Conservation (phyloP, 2,888 invertebrate genomes). For the Diachrysia chrysitis region DNA sequence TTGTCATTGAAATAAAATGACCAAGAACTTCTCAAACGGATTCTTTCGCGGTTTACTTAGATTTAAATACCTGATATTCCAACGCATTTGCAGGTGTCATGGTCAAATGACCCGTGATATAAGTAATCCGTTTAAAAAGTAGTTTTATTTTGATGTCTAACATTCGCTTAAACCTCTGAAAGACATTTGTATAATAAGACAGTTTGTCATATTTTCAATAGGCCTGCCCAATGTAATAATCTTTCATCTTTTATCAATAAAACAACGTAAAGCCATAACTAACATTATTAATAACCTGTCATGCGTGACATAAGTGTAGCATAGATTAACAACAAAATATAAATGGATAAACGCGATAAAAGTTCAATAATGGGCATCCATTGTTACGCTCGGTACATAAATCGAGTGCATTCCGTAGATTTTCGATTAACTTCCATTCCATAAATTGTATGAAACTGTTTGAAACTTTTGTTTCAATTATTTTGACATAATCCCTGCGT, state of each 20-base stretch:
- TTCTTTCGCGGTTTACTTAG: too few relatives aligned
- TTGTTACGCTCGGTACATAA: neutral
- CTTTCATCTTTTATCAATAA: neutral
- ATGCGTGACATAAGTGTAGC: neutral
- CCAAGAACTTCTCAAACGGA: too few relatives aligned
- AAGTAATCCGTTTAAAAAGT: too few relatives aligned
- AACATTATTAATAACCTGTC: neutral
- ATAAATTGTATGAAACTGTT: conserved; percentile 5
- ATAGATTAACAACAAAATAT: neutral
- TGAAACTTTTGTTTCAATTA: neutral
- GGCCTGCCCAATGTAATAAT: too few relatives aligned
- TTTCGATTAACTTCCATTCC: conserved; percentile 16
- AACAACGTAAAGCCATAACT: neutral
- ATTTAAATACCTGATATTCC: too few relatives aligned
- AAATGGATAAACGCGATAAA: neutral
- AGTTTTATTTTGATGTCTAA: too few relatives aligned
- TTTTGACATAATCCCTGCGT: neutral
- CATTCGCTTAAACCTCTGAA: too few relatives aligned
- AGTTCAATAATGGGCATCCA: neutral
- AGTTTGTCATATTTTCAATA: too few relatives aligned
- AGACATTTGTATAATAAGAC: too few relatives aligned
- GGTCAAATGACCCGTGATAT: too few relatives aligned
- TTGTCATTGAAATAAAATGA: too few relatives aligned
- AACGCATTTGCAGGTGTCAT: too few relatives aligned
- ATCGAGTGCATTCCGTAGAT: conserved; percentile 13